phyloP scores from a whole-genome alignment of 2,797 vertebrate genomes.

The Botia almorhae region DNA sequence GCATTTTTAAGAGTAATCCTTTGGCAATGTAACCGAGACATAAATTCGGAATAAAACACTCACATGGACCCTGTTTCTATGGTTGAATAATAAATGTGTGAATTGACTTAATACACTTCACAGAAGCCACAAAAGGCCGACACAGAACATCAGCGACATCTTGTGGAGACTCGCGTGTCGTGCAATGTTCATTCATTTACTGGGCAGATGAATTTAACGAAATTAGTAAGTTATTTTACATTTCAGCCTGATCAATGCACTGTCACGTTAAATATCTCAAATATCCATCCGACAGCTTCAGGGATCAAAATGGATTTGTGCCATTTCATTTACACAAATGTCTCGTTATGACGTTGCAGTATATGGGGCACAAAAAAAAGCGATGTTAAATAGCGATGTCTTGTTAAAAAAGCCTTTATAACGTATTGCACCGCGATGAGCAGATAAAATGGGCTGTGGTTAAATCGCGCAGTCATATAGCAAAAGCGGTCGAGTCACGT shows the following conservation, averaged over 20 bases:
- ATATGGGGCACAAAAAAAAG: too few relatives aligned
- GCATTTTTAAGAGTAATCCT: background rate
- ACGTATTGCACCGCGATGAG: background rate
- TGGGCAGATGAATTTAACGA: background rate
- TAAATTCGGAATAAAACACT: too few relatives aligned
- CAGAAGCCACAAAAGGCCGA: too few relatives aligned
- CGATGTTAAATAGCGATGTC: background rate
- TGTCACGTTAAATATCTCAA: background rate
- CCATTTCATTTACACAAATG: too few relatives aligned
- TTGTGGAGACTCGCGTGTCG: background rate
- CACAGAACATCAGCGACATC: slow-evolving; percentile 26
- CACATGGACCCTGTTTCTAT: too few relatives aligned
- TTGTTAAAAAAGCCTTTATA: background rate
- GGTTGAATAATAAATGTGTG: too few relatives aligned
- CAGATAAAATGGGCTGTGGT: background rate
- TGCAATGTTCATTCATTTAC: background rate
- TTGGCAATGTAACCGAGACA: too few relatives aligned
- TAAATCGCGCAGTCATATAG: background rate
- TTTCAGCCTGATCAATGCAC: background rate
- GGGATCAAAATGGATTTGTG: too few relatives aligned
- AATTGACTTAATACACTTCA: too few relatives aligned
- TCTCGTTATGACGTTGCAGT: too few relatives aligned
- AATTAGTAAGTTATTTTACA: background rate
- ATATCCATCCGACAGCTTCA: too few relatives aligned
- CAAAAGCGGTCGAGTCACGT: slow-evolving; percentile 33